A percentile compares a stretch with the other conserved stretches of the same genome.
Evolutionary conservation across 2,113 vertebrate genomes (phyloP).

Genomic region (Cepphus grylle): DNA sequence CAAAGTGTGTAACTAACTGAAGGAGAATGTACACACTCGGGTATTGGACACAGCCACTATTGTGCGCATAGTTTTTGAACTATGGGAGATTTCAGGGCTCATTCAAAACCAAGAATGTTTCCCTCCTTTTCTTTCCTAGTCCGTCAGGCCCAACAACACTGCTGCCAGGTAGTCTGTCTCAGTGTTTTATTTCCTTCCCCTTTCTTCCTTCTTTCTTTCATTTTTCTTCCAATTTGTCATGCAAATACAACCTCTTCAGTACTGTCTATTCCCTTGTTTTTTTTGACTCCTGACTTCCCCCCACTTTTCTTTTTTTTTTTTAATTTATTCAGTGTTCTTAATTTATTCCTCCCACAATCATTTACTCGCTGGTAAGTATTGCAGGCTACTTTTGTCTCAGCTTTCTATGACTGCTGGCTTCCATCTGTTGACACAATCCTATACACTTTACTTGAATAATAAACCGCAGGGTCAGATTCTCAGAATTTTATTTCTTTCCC

Average conservation of each 20-base stretch:
- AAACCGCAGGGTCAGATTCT: not conserved
- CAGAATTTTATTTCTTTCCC: not conserved
- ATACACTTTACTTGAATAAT: not conserved
- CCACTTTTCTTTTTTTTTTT: not conserved
- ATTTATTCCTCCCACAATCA: not conserved
- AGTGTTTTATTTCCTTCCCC: not conserved
- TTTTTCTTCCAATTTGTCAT: not conserved
- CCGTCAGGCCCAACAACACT: not conserved
- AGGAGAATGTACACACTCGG: not conserved
- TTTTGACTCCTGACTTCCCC: not conserved
- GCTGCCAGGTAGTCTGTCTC: not conserved
- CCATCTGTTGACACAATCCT: not conserved
- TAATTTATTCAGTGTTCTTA: not conserved
- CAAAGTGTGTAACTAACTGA: fast-evolving
- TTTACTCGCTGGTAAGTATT: not conserved
- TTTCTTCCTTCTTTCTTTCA: not conserved
- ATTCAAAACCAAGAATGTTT: not conserved
- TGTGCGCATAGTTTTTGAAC: not conserved
- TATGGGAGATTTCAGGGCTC: not conserved
- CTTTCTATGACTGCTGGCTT: not conserved
- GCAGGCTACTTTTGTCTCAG: not conserved
- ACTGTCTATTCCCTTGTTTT: not conserved
- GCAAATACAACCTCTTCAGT: not conserved
- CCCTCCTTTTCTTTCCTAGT: not conserved
- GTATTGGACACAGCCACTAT: not conserved